phyloP scores from a whole-genome alignment of 2,888 invertebrate species.

The Lasioglossum morio region DNA sequence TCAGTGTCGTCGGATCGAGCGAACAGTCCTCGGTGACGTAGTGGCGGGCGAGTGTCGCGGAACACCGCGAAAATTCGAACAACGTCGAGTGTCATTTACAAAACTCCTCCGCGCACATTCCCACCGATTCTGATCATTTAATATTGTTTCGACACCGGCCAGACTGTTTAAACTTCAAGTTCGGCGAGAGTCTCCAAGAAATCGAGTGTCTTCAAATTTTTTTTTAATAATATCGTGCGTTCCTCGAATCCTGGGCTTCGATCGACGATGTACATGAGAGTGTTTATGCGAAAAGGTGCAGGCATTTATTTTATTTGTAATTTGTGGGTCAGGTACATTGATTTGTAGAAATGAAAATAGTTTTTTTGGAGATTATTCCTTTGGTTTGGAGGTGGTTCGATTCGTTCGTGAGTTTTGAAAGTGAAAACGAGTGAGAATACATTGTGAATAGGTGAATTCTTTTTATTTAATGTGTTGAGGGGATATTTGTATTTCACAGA shows the following conservation, averaged over 20 bases:
- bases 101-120: background rate
- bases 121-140: background rate
- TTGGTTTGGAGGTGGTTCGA: background rate
- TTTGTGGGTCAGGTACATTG: background rate
- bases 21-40: slow-evolving; percentile 56
- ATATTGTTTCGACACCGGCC: background rate
- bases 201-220: background rate
- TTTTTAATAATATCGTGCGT: background rate
- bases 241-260: background rate
- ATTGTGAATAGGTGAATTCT: background rate
- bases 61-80: background rate
- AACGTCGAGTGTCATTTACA: background rate
- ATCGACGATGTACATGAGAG: background rate
- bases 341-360: background rate
- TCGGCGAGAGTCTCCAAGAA: background rate
- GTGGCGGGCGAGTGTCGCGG: slow-evolving; percentile 27
- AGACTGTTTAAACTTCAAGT: background rate
- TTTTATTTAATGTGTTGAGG: background rate
- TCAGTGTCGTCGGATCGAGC: slow-evolving; percentile 50
- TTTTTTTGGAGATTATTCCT: background rate
- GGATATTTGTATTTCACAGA: no score
- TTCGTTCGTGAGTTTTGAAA: background rate
- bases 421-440: no score
- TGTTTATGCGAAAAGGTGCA: background rate
- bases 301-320: background rate